Conservation (phyloP, 2,797 vertebrate species). For the Propithecus perrieri region DNA sequence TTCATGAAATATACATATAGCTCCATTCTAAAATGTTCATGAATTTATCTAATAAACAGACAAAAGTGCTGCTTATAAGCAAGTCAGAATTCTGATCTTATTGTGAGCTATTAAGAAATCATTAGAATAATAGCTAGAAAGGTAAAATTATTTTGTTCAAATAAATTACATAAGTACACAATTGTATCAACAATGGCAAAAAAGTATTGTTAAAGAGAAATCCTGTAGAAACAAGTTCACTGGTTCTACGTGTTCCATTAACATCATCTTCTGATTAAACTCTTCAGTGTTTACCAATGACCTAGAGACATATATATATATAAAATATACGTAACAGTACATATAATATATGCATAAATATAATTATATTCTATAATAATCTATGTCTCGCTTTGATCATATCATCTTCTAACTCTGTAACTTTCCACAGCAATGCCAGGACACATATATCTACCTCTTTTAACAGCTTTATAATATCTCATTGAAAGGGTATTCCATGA, state of each 20-base stretch:
- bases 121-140: not conserved
- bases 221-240: not conserved
- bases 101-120: not conserved
- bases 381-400: not conserved
- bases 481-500: not conserved
- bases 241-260: not conserved
- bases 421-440: not conserved
- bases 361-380: not conserved
- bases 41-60: not conserved
- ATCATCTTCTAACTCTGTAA: not conserved
- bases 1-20: not conserved
- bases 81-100: not conserved
- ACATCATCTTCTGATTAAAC: not conserved
- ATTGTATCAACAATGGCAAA: not conserved
- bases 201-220: not conserved
- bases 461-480: not conserved
- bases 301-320: not conserved
- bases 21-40: not conserved
- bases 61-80: not conserved
- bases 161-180: not conserved
- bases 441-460: not conserved
- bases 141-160: slow-evolving; percentile 10
- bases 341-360: not conserved
- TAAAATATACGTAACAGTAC: not conserved
- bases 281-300: not conserved